These are phyloP conservation scores for Marcusenius ussheri DNA, from an alignment of 2,113 vertebrate species.

Conservation along the genomic window DNA sequence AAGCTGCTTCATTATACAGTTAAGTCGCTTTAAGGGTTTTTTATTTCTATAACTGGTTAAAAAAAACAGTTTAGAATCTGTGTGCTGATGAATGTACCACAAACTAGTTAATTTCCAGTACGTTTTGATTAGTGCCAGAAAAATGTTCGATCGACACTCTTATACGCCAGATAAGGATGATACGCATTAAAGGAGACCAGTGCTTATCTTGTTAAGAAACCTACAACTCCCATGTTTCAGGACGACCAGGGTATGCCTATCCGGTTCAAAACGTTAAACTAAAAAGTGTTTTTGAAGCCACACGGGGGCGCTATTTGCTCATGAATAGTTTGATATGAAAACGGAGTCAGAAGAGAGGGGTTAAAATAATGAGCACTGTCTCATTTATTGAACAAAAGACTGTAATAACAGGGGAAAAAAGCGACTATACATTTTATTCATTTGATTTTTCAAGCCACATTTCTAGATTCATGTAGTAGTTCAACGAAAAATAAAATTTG, in stretches of 20 bases:
- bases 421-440: background rate
- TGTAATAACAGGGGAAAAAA: background rate
- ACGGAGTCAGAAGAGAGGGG: background rate
- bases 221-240: background rate
- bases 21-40: background rate
- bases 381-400: background rate
- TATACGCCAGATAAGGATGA: background rate
- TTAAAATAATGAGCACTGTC: background rate
- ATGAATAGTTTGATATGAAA: background rate
- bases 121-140: background rate
- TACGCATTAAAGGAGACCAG: background rate
- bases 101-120: background rate
- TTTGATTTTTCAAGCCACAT: background rate
- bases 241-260: background rate
- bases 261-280: background rate
- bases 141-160: background rate
- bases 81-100: background rate
- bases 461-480: background rate
- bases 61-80: background rate
- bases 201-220: background rate
- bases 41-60: background rate
- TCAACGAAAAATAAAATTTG: background rate
- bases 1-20: background rate
- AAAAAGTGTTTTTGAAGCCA: background rate
- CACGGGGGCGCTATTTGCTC: conserved; percentile 2